Evolutionary conservation across 1,140 invertebrate species (phyloP).

Genomic region (Notospermus geniculatus): DNA sequence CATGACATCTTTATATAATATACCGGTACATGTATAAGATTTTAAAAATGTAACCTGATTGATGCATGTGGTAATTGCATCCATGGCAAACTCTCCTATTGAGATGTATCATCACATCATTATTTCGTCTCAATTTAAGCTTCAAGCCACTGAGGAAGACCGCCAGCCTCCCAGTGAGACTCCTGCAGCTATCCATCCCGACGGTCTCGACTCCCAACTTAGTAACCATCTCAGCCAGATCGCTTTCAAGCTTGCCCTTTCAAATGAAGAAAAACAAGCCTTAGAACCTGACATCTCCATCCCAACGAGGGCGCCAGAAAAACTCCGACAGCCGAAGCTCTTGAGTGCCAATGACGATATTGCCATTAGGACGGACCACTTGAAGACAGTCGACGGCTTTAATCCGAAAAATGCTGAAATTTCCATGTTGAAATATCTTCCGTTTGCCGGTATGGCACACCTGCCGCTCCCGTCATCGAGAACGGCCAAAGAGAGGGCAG

Average conservation of each 20-base stretch:
- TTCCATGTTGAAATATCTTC: conserved; percentile 43
- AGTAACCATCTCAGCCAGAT: conserved; percentile 42
- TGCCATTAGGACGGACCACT: conserved; percentile 38
- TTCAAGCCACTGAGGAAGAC: conserved; percentile 45
- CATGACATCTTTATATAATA: no score
- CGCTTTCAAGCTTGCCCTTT: conserved; percentile 49
- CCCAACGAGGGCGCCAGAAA: conserved; percentile 31
- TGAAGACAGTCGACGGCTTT: conserved; percentile 45
- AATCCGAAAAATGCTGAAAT: conserved; percentile 45
- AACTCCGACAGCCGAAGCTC: conserved; percentile 36
- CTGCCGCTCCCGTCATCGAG: conserved; percentile 30
- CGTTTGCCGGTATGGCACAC: conserved; percentile 28
- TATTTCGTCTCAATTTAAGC: conserved; percentile 26
- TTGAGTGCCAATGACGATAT: conserved; percentile 49
- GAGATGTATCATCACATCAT: no score
- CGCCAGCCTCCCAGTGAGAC: conserved; percentile 44
- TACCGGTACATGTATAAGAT: no score
- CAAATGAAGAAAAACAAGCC: conserved; percentile 49
- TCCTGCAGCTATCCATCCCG: conserved; percentile 31
- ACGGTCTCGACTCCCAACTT: conserved; percentile 42
- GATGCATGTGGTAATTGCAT: no score
- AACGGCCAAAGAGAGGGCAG: conserved; percentile 41
- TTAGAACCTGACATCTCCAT: conserved; percentile 38
- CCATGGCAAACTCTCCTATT: no score
- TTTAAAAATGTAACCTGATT: no score